Conservation (phyloP, 2,797 vertebrate species). For the Crenichthys baileyi region DNA sequence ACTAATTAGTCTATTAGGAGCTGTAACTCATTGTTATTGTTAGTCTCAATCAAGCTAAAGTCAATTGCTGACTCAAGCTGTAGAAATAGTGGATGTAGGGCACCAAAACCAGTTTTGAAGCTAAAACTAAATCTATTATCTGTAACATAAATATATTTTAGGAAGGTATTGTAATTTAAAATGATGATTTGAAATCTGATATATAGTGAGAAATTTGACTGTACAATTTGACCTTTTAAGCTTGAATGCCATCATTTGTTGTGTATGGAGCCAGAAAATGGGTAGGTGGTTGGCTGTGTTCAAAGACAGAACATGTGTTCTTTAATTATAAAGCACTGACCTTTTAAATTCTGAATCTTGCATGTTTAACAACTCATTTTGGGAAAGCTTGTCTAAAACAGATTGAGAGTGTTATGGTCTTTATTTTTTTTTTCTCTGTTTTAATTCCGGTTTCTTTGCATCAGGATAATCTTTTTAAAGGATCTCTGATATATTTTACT, state of each 20-base stretch:
- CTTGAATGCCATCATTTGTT: constrained; percentile 12
- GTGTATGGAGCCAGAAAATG: neutral
- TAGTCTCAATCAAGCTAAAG: constrained; percentile 13
- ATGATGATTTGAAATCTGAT: neutral
- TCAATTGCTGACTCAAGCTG: neutral
- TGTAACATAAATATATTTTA: neutral
- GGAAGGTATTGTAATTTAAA: neutral
- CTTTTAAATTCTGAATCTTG: constrained; percentile 29
- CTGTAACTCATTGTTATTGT: neutral
- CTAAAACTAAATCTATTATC: neutral
- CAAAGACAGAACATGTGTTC: constrained; percentile 20
- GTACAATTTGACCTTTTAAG: constrained; percentile 52
- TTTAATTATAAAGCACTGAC: constrained; percentile 32
- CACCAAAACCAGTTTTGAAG: neutral
- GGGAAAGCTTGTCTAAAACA: neutral
- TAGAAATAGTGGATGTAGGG: neutral
- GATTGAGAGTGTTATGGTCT: neutral
- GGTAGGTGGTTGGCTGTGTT: constrained; percentile 10
- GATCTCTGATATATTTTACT: too few species aligned
- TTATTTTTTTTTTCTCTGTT: neutral
- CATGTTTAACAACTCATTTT: neutral
- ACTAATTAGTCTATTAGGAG: constrained; percentile 13
- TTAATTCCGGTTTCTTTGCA: neutral
- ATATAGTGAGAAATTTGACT: constrained; percentile 39
- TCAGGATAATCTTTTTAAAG: neutral